A percentile compares a stretch with the other conserved stretches of the same genome.
These are phyloP conservation scores for Callitettix versicolor DNA, from an alignment of 1,140 invertebrate genomes.

Conservation along the genomic window DNA sequence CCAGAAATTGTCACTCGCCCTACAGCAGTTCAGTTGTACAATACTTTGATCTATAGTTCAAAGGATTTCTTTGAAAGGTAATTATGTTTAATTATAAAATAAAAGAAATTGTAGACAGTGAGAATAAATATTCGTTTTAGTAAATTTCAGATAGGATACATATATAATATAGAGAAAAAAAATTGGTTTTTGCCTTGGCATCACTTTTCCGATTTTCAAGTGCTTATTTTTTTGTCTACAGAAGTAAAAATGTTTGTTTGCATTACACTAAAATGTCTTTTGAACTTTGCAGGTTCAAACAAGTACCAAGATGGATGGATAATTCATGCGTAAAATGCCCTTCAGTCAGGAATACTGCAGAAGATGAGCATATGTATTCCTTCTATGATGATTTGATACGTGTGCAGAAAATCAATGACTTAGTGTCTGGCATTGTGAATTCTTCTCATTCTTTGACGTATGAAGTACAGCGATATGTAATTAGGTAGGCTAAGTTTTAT, in stretches of 20 bases:
- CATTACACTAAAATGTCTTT: too few species aligned
- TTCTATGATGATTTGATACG: constrained; percentile 69
- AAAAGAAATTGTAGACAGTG: too few species aligned
- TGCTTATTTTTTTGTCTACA: too few species aligned
- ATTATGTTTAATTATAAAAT: too few species aligned
- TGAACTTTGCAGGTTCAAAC: constrained; percentile 52
- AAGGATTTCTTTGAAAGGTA: constrained; percentile 16
- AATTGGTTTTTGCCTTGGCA: too few species aligned
- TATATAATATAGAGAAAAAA: too few species aligned
- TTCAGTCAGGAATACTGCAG: constrained; percentile 42
- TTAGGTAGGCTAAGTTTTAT: constrained; percentile 47
- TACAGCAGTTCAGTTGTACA: constrained; percentile 59
- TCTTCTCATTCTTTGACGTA: constrained; percentile 47
- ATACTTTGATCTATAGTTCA: constrained; percentile 43
- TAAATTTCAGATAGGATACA: too few species aligned
- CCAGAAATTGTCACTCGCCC: constrained; percentile 66
- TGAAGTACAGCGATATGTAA: constrained; percentile 51
- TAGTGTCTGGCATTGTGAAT: constrained; percentile 52
- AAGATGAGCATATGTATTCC: constrained; percentile 47
- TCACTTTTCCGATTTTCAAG: too few species aligned
- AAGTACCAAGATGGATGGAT: constrained; percentile 73
- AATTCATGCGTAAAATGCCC: constrained; percentile 64
- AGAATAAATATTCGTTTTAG: too few species aligned
- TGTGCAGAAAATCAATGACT: constrained; percentile 51
- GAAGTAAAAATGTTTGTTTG: too few species aligned